Evolutionary conservation across 2,797 vertebrate species (phyloP).

Genomic region (Luscinia luscinia): DNA sequence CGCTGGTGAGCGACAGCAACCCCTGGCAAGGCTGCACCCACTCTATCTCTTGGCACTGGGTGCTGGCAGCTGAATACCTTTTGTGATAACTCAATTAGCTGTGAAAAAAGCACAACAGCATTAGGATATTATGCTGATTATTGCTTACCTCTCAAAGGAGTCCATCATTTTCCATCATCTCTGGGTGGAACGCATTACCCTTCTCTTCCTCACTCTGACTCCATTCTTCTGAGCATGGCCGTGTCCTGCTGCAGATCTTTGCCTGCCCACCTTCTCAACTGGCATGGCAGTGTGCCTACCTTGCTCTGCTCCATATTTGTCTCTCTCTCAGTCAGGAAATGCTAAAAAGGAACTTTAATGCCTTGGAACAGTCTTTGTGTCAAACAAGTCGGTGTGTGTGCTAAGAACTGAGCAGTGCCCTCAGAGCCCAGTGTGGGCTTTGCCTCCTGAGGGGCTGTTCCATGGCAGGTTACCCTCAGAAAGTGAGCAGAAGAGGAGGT

Average conservation of each 20-base stretch:
- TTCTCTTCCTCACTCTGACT: neutral
- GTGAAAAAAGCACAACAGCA: constrained; percentile 21
- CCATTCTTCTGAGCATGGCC: neutral
- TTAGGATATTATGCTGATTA: neutral
- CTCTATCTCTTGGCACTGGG: neutral
- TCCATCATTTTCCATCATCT: neutral
- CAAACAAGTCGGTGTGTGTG: rapidly evolving
- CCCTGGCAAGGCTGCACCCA: neutral
- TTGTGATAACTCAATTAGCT: neutral
- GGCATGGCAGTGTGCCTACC: neutral
- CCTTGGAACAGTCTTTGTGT: neutral
- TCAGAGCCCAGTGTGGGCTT: rapidly evolving
- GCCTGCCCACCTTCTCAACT: neutral
- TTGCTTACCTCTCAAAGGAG: neutral
- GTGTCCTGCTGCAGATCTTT: neutral
- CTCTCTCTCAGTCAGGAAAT: neutral
- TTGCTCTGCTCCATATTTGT: neutral
- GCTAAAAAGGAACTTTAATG: neutral
- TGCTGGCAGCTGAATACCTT: constrained; percentile 4
- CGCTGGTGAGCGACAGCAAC: neutral
- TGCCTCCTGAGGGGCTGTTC: neutral
- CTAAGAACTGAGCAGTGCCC: neutral
- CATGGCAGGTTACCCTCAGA: rapidly evolving
- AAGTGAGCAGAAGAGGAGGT: neutral
- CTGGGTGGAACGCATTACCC: neutral